Evolutionary conservation across 2,797 vertebrate genomes (phyloP), one percentile per base, ranked within the genome.

Genomic region (Mormyrops attenuatus): DNA sequence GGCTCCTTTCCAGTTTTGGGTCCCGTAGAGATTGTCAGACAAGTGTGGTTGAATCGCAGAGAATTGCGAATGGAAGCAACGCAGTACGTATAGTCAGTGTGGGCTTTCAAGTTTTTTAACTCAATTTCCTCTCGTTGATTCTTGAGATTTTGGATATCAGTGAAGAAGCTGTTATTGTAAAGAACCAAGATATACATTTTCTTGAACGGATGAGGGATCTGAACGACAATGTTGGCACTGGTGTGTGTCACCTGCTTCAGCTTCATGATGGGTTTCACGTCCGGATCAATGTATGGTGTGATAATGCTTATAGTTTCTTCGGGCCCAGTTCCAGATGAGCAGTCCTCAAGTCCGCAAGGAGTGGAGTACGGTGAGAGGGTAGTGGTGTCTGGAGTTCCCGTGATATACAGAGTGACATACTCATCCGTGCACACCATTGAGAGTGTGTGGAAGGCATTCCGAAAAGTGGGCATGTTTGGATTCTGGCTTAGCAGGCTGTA

Each of bases 161-260:
- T 97, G 91, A 97, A 97, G 92, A 97, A 97, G 92, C 98, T 97
- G 3, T 98, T 97, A 93, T 99, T 98, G n/a, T 99, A 99, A 13
- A 97, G 97, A 89, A 98, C 97, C 93, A 99, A 95, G 49, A 97
- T 98, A 93, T 99, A 99, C 98, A 99, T 97, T 93, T 98, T 99
- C 92, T 94, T 96, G 95, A 96, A 99, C 0, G 97, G 99, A 90
- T 97, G 95, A 0, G 98, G 98, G 91, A 99, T 98, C 94, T 98
- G 97, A 50, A 99, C 97, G 0, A 94, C 96, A 91, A 99, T 93
- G 60, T 97, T 94, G 0, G 98, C 98, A 0, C 96, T 97, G 22
- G 92, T 93, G 52, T 92, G 90, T 89, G 96, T 96, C 91, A 97
- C 95, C 90, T 98, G 96, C 92, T 98, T 98, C 47, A 97, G 93